These are phyloP conservation scores for Metaphire vulgaris DNA, from an alignment of 1,140 invertebrate genomes.

Conservation along the genomic window DNA sequence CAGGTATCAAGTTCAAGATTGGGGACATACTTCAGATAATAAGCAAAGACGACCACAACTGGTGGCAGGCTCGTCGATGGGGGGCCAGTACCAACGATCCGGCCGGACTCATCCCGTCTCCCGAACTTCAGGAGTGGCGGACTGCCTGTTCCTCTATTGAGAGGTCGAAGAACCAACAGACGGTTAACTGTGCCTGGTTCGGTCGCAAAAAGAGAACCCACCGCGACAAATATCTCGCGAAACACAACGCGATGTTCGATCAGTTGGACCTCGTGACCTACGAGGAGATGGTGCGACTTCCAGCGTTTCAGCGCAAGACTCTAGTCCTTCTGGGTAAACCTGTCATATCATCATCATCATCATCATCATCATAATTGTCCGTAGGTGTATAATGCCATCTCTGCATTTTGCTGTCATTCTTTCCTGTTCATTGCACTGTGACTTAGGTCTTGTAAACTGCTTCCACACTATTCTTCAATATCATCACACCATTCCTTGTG, in stretches of 20 bases:
- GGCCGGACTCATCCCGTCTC: conserved; percentile 93
- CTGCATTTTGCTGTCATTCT: too few species aligned
- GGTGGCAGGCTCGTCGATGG: conserved; percentile 78
- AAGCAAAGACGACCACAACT: conserved; percentile 95
- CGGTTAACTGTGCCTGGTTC: conserved; percentile 50
- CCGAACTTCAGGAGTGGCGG: conserved; percentile 95
- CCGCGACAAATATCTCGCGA: conserved; percentile 96
- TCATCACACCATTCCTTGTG: too few species aligned
- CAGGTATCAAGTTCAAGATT: conserved; percentile 92
- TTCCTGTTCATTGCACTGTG: too few species aligned
- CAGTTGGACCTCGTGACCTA: conserved; percentile 98
- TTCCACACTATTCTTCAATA: too few species aligned
- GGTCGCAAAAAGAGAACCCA: conserved; percentile 81
- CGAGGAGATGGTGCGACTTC: conserved; percentile 95
- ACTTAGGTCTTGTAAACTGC: too few species aligned
- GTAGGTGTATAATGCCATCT: too few species aligned
- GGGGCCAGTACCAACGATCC: conserved; percentile 66
- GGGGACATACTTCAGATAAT: conserved; percentile 96
- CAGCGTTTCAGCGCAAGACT: conserved; percentile 64
- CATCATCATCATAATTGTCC: too few species aligned
- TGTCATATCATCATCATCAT: too few species aligned
- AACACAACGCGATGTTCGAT: conserved; percentile 84
- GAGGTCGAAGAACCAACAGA: conserved; percentile 65
- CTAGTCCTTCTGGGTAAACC: conserved; percentile 55
- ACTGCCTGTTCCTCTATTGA: conserved; percentile 90